Evolutionary conservation across 2,113 vertebrate species (phyloP).

Genomic region (zebrafish (Danio rerio)): DNA sequence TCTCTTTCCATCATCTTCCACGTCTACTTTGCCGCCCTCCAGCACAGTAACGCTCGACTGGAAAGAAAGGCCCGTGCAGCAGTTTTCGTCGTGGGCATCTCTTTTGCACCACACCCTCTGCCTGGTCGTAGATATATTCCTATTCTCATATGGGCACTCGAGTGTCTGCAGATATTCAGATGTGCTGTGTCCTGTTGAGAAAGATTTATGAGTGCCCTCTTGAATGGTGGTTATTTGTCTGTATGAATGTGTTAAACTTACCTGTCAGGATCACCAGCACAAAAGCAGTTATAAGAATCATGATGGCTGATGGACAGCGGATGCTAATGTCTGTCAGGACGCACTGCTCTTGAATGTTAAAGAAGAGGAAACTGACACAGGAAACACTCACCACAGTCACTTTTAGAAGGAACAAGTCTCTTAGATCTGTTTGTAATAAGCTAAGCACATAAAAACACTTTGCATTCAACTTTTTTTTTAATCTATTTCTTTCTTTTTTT

Average conservation of each 20-base stretch:
- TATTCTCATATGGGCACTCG: constrained; percentile 46
- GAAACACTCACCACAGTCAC: constrained; percentile 48
- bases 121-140: not conserved
- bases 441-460: no score
- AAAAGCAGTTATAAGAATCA: constrained; percentile 22
- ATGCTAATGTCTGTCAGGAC: not conserved
- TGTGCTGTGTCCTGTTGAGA: constrained; percentile 51
- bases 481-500: no score
- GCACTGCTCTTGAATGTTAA: constrained; percentile 24
- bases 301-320: not conserved
- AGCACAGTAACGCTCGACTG: rapidly evolving
- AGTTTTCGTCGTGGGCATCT: constrained; percentile 13
- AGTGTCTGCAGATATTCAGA: constrained; percentile 49
- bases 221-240: not conserved
- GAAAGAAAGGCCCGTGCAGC: constrained; percentile 64
- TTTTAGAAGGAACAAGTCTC: not conserved
- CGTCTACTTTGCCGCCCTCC: constrained; percentile 47
- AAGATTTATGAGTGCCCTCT: not conserved
- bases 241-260: constrained; percentile 1
- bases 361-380: constrained; percentile 43
- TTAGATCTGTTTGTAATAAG: not conserved
- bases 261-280: constrained; percentile 47
- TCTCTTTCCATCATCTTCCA: constrained; percentile 41
- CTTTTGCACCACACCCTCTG: constrained; percentile 66
- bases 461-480: no score